phyloP scores from a whole-genome alignment of 2,888 invertebrate species.

The Himalopsyche tibetana region DNA sequence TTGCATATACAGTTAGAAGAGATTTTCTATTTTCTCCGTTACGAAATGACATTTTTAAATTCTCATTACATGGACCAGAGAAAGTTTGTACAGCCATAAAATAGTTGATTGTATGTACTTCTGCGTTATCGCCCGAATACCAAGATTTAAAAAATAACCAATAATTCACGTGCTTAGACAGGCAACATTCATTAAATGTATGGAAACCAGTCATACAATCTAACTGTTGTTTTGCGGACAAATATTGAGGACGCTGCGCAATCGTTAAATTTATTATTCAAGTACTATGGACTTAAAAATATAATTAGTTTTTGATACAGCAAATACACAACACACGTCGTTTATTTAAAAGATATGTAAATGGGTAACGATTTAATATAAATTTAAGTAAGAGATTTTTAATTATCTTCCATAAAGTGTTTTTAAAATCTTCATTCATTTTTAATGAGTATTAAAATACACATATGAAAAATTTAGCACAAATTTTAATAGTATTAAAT shows the following conservation, averaged over 20 bases:
- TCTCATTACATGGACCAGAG: slow-evolving; percentile 28
- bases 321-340: not conserved
- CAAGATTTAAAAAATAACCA: slow-evolving; percentile 9
- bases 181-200: slow-evolving; percentile 21
- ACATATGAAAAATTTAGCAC: too few species aligned
- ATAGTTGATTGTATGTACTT: slow-evolving; percentile 6
- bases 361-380: not conserved
- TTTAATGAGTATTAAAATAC: too few species aligned
- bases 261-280: slow-evolving; percentile 13
- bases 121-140: not conserved
- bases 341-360: not conserved
- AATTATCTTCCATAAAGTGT: not conserved
- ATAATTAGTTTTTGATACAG: not conserved
- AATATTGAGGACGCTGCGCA: not conserved
- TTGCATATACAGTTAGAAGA: not conserved
- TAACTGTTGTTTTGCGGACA: slow-evolving; percentile 42
- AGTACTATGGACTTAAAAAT: not conserved
- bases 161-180: slow-evolving; percentile 36
- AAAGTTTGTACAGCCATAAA: slow-evolving; percentile 2
- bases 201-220: slow-evolving; percentile 27
- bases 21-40: slow-evolving; percentile 16
- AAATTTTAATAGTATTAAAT: too few species aligned
- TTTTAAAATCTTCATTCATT: not conserved
- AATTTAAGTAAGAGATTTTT: slow-evolving; percentile 10
- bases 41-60: not conserved